Evolutionary conservation across 2,797 vertebrate species (phyloP).

Genomic region (Dromococcyx pavoninus): DNA sequence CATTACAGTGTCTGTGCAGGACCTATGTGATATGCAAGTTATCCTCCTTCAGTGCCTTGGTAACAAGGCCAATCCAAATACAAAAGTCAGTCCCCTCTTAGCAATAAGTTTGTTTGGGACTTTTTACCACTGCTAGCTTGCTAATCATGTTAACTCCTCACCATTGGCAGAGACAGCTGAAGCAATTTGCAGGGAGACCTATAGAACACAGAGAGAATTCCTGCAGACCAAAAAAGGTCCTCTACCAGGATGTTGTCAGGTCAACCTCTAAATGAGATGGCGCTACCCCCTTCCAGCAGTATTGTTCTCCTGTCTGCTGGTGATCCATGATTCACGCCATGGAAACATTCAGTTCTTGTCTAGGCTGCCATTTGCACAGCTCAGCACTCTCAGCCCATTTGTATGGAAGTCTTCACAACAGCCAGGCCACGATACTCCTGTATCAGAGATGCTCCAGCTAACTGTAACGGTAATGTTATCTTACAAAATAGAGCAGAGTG

Average conservation of each 20-base stretch:
- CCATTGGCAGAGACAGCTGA: neutral
- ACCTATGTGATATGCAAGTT: too few relatives aligned
- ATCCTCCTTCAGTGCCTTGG: too few relatives aligned
- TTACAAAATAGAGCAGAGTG: neutral
- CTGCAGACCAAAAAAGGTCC: too few relatives aligned
- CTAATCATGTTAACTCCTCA: neutral
- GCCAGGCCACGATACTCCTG: neutral
- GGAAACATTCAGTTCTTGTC: neutral
- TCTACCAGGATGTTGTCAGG: neutral
- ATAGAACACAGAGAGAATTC: neutral
- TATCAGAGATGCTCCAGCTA: neutral
- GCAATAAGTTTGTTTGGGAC: neutral
- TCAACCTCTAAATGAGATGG: neutral
- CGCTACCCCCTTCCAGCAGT: neutral
- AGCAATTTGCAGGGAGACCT: neutral
- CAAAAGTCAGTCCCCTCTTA: neutral
- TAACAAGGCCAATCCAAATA: too few relatives aligned
- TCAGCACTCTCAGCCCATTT: accelerated
- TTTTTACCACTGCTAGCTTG: too few relatives aligned
- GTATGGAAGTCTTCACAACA: neutral
- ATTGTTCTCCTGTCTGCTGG: neutral
- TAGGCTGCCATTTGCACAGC: accelerated
- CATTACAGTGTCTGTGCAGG: too few relatives aligned
- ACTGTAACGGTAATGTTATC: neutral
- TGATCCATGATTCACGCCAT: neutral